A percentile compares a stretch with the other conserved stretches of the same genome.
phyloP scores from a whole-genome alignment of 2,113 vertebrate genomes.

The Prinia subflava region DNA sequence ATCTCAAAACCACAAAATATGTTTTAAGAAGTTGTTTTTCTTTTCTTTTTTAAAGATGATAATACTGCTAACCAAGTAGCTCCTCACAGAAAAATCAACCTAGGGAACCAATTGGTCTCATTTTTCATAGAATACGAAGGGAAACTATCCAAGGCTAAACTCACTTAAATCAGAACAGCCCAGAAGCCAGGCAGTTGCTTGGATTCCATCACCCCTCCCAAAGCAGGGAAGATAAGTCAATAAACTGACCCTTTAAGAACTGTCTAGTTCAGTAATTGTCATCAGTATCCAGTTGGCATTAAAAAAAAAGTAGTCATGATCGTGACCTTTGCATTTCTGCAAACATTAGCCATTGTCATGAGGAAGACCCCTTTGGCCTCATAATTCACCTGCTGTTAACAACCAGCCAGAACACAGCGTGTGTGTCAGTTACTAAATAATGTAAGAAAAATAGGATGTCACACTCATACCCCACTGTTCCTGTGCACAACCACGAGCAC shows the following conservation, averaged over 20 bases:
- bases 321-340: constrained; percentile 58
- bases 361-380: constrained; percentile 47
- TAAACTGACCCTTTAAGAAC: neutral
- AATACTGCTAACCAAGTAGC: neutral
- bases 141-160: neutral
- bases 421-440: constrained; percentile 47
- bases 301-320: constrained; percentile 23
- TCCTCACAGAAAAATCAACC: neutral
- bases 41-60: neutral
- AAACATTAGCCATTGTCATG: constrained; percentile 44
- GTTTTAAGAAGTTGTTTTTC: neutral
- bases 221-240: neutral
- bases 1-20: neutral
- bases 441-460: constrained; percentile 14
- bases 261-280: neutral
- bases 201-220: neutral
- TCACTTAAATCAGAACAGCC: neutral
- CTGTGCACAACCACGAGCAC: neutral
- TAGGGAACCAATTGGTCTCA: neutral
- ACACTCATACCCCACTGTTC: neutral
- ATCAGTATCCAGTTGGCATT: neutral
- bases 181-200: neutral
- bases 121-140: neutral
- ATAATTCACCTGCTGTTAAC: constrained; percentile 58
- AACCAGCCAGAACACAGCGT: constrained; percentile 46